phyloP scores from a whole-genome alignment of 2,888 invertebrate genomes.

The Labia minor region DNA sequence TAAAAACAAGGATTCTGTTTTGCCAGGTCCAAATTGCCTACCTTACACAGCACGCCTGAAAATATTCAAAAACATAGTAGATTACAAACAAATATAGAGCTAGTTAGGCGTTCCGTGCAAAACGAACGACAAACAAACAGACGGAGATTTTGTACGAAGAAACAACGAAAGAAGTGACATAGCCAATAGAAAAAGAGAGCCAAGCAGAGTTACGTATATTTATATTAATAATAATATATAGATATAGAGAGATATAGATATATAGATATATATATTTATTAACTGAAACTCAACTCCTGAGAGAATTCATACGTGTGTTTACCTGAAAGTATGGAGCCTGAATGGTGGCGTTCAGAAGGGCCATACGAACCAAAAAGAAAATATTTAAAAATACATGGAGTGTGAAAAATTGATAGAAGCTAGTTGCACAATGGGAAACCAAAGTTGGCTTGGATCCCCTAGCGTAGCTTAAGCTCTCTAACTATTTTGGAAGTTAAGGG shows the following conservation, averaged over 20 bases:
- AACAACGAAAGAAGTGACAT: background rate
- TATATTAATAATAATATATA: too few species aligned
- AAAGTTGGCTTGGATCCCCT: background rate
- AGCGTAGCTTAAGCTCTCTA: background rate
- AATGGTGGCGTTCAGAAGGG: slow-evolving; percentile 22
- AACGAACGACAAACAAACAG: background rate
- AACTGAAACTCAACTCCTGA: background rate
- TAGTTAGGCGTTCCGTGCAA: background rate
- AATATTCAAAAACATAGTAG: background rate
- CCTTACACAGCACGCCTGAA: background rate
- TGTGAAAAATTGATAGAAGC: background rate
- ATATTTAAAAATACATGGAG: slow-evolving; percentile 15
- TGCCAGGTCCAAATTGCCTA: background rate
- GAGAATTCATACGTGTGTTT: slow-evolving; percentile 36
- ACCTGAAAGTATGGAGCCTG: slow-evolving; percentile 65
- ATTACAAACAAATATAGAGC: background rate
- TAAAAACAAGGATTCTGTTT: background rate
- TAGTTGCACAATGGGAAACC: background rate
- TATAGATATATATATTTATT: background rate
- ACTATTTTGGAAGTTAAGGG: background rate
- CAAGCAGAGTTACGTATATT: too few species aligned
- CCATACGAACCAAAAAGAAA: slow-evolving; percentile 17
- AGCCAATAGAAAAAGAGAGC: background rate
- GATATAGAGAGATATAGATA: background rate
- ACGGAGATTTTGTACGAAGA: background rate